A percentile compares a stretch with the other conserved stretches of the same genome.
Conservation (phyloP, 2,113 vertebrate genomes). For the Malurus elegans region DNA sequence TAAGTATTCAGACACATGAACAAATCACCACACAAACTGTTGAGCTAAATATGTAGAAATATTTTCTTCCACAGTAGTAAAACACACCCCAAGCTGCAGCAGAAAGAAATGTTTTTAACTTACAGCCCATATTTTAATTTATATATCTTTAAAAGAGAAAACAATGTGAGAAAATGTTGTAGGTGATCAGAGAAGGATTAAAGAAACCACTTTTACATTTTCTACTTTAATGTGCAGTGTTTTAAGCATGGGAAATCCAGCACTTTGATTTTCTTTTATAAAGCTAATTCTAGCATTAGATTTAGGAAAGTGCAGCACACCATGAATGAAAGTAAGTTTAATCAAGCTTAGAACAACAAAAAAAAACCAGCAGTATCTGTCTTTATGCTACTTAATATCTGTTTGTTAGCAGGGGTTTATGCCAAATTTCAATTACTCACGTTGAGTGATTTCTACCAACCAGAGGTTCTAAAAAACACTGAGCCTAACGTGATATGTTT, state of each 20-base stretch:
- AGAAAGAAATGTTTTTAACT: not conserved
- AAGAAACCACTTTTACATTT: not conserved
- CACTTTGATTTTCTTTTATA: not conserved
- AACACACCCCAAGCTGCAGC: not conserved
- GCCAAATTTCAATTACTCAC: not conserved
- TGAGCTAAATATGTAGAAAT: not conserved
- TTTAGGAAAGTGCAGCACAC: not conserved
- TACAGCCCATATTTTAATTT: not conserved
- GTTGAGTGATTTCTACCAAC: not conserved
- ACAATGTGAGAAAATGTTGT: not conserved
- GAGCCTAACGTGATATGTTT: not conserved
- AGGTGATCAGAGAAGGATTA: not conserved
- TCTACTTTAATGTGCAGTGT: not conserved
- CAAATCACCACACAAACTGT: not conserved
- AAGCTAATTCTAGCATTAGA: not conserved
- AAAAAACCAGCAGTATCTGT: not conserved
- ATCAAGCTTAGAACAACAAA: not conserved
- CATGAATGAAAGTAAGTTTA: not conserved
- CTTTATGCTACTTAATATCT: not conserved
- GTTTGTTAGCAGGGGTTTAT: not conserved
- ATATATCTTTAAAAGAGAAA: not conserved
- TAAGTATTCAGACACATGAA: not conserved
- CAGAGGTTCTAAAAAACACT: not conserved
- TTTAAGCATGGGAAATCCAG: not conserved
- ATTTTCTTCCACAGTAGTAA: not conserved